Evolutionary conservation across 2,888 invertebrate genomes (phyloP).

Genomic region (Leucophora obtusa): DNA sequence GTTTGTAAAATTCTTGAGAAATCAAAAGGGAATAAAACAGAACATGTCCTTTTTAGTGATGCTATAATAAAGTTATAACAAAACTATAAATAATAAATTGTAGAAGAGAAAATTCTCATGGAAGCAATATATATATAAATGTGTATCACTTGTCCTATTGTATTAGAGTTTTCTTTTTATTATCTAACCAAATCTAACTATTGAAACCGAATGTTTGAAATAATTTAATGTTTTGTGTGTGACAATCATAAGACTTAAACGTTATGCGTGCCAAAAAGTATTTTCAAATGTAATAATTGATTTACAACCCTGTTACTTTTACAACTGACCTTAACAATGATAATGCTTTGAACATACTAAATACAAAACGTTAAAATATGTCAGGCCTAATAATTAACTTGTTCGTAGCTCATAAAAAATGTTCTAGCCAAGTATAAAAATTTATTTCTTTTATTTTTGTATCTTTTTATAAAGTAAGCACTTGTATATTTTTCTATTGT

Average conservation of each 20-base stretch:
- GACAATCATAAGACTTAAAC: slow-evolving; percentile 27
- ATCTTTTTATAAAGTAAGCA: not conserved
- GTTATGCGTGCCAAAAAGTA: slow-evolving; percentile 42
- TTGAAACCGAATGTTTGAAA: too few species aligned
- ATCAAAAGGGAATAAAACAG: slow-evolving; percentile 33
- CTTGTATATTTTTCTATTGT: slow-evolving; percentile 2
- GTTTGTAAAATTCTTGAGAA: slow-evolving; percentile 44
- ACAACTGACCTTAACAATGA: not conserved
- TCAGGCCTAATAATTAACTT: slow-evolving; percentile 50
- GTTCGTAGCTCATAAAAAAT: slow-evolving; percentile 54
- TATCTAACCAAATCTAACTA: too few species aligned
- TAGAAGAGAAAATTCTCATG: not conserved
- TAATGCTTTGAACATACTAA: not conserved
- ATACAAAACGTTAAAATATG: slow-evolving; percentile 6
- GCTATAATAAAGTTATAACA: not conserved
- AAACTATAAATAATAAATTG: slow-evolving; percentile 4
- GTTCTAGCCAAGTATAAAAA: not conserved
- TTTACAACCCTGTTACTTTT: slow-evolving; percentile 31
- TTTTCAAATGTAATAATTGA: slow-evolving; percentile 35
- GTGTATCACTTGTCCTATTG: too few species aligned
- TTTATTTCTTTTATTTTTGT: not conserved
- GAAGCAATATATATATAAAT: not conserved
- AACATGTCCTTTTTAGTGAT: not conserved
- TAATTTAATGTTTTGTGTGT: not conserved
- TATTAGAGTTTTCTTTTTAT: too few species aligned